These are phyloP conservation scores for Herminia tarsipennalis DNA, from an alignment of 2,888 invertebrate species.

Conservation along the genomic window DNA sequence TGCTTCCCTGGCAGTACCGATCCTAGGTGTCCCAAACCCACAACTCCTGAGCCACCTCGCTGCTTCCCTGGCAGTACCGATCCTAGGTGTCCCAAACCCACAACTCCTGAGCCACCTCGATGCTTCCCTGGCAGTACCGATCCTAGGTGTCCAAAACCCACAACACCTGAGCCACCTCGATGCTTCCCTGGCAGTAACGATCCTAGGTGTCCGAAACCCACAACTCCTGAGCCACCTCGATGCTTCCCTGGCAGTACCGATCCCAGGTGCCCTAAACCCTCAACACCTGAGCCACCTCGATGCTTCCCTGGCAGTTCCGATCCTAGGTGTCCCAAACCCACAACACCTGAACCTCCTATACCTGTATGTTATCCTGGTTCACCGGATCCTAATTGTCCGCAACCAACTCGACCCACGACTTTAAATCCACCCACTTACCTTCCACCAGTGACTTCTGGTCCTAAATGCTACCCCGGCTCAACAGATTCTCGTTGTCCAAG, in stretches of 20 bases:
- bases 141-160: conserved; percentile 45
- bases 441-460: conserved; percentile 36
- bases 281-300: conserved; percentile 42
- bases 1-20: conserved; percentile 39
- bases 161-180: conserved; percentile 32
- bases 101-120: conserved; percentile 35
- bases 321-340: conserved; percentile 52
- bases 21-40: conserved; percentile 25
- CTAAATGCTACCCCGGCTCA: conserved; percentile 45
- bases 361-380: conserved; percentile 55
- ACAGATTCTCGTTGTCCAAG: conserved; percentile 37
- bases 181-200: conserved; percentile 47
- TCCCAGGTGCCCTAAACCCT: conserved; percentile 48
- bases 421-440: conserved; percentile 52
- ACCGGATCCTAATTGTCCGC: conserved; percentile 62
- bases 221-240: conserved; percentile 40
- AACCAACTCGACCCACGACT: conserved; percentile 53
- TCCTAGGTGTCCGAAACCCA: conserved; percentile 54
- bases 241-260: conserved; percentile 58
- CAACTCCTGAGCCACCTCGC: conserved; percentile 21
- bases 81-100: conserved; percentile 36
- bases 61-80: conserved; percentile 46
- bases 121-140: conserved; percentile 53
- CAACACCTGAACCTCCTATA: conserved; percentile 34
- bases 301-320: conserved; percentile 58